Base-by-base conservation (phyloP, 2,888 invertebrate species). In the Troglohyphantes excavatus region DNA sequence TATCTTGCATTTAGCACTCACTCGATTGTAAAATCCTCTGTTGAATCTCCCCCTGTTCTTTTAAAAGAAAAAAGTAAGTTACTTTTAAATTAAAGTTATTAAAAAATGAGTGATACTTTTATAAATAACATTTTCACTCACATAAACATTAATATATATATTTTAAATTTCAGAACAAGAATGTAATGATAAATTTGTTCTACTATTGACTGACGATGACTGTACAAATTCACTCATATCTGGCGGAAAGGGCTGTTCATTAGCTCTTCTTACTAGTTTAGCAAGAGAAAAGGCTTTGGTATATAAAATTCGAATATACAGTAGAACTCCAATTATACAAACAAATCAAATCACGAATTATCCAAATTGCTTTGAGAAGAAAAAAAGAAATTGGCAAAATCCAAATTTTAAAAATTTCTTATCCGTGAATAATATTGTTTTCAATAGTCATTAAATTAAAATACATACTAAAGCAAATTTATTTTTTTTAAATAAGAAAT, bases 181-280 rank as follows among this genome's bases (percentile, higher is more conserved):
- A 3, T 63, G 59, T 43, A 9, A 2, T 53, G 67, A 59, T 19
- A 81, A 81, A 39, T 53, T 29, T 7, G 29, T 79, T 23, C 17
- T 73, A 19, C 21, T 33, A 17, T 23, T 89, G 21, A 82, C 26
- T 53, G 82, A 89, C 61, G 82, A 89, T 11, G 46, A 53, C 11
- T 82, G 76, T 17, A 68, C 61, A 70, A 89, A 75, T 27, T 83
- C 82, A 17, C 26, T 33, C 19, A 39, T 89, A 17, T 46, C 83
- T 70, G 89, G 89, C 27, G 89, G 89, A 5, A 89, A 89, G 63
- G 89, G 89, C 2, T 70, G 82, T 29, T 89, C 89, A n/a, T 70
- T 89, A 29, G 59, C 68, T n/a, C 27, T 89, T 2, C 43, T 89
- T 7, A 83, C 76, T 11, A 19, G 27, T n/a, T 17, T 89, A 5